Percentiles rank a stretch among this genome's conserved stretches.
Conservation (phyloP, 2,113 vertebrate genomes). For the Chloropsis hardwickii region DNA sequence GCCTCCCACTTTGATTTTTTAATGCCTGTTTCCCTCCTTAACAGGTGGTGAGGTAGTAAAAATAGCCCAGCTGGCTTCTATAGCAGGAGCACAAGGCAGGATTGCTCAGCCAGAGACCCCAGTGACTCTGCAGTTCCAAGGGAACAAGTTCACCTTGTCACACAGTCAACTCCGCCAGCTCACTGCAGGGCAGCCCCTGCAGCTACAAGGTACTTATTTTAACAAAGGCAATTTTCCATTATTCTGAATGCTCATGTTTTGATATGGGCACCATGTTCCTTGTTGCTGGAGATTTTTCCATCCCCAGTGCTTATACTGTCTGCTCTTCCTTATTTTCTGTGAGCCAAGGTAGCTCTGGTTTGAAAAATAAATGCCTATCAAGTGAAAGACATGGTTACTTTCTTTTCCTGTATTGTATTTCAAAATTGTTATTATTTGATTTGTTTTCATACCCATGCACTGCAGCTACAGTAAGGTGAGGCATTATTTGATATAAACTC, state of each 20-base stretch:
- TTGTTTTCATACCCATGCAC: not conserved
- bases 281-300: not conserved
- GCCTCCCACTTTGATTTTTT: not conserved
- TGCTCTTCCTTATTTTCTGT: not conserved
- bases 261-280: not conserved
- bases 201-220: constrained; percentile 84
- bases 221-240: not conserved
- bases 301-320: not conserved
- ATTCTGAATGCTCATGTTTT: constrained; percentile 35
- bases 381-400: not conserved
- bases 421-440: not conserved
- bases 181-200: constrained; percentile 89
- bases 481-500: not conserved
- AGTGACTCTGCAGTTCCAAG: constrained; percentile 91
- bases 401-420: not conserved
- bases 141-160: constrained; percentile 91
- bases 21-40: constrained; percentile 15
- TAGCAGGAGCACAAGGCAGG: constrained; percentile 82
- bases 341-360: not conserved
- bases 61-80: constrained; percentile 85
- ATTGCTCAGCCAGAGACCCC: constrained; percentile 88
- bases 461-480: not conserved
- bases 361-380: not conserved
- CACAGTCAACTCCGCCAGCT: constrained; percentile 92
- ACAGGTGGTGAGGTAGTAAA: constrained; percentile 89